Evolutionary conservation across 2,113 vertebrate species (phyloP), one percentile per base, ranked within the genome.

Genomic region (Suricata suricatta): DNA sequence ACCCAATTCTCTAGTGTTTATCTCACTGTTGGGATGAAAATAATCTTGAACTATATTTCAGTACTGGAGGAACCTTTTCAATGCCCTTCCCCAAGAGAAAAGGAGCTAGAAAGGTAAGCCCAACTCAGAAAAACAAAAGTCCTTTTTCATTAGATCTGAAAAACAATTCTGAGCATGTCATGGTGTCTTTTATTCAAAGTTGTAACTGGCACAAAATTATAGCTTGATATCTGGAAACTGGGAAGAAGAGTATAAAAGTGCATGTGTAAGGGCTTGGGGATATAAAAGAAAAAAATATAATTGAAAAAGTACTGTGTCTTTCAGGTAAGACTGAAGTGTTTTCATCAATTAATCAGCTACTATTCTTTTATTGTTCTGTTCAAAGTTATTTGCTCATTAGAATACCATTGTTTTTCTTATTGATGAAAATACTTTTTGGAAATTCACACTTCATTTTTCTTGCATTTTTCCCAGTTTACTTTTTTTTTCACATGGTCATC

Each of bases 171-270:
- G 29, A 95, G 41, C 23, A 92, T 21, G 76, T 86, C 68, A n/a
- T 52, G 77, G 52, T 13, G 1, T 88, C 44, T 81, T 79, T 87
- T 87, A 84, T 4, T 72, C 33, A 68, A 87, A 92, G 2, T 71
- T 72, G 27, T 63, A 76, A 92, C 23, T 76, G 57, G n/a, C 89
- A 96, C 94, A 88, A 91, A 96, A 95, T 81, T 47, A 63, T 68
- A 4, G 60, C 68, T n/a, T 85, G 52, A 19, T 76, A 12, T 68
- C 47, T 63, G 74, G 21, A 88, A 60, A 38, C 21, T 57, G 38
- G 14, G 17, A 80, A 60, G 25, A 69, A 60, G 33, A n/a, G 21
- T 83, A 63, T 83, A 13, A 83, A 83, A 79, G 27, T 57, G 21
- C 44, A 93, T 7, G 7, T 17, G 19, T 21, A 80, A 54, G 25